Percentiles rank a stretch among this genome's conserved stretches.
phyloP scores from a whole-genome alignment of 2,888 invertebrate genomes.

The Didymodactylos carnosus region DNA sequence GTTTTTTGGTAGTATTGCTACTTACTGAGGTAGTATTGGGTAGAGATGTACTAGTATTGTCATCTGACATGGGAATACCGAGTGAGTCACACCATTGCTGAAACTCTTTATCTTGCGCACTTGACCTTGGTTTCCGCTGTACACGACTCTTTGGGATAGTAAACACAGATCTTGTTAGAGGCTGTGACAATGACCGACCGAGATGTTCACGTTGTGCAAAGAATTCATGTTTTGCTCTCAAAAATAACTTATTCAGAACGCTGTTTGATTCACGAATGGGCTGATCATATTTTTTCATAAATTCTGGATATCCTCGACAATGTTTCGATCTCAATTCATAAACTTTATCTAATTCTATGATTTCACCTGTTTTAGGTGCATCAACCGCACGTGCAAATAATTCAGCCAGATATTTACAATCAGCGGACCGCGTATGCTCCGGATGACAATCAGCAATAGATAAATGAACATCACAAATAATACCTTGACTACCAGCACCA shows the following conservation, averaged over 20 bases:
- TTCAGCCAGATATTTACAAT: conserved; percentile 6
- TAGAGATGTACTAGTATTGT: background rate
- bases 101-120: background rate
- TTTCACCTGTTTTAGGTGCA: conserved; percentile 7
- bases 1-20: background rate
- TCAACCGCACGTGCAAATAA: conserved; percentile 10
- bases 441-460: background rate
- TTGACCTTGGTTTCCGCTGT: background rate
- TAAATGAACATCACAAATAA: conserved; percentile 1
- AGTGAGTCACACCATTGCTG: background rate
- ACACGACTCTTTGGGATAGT: background rate
- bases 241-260: background rate
- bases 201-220: background rate
- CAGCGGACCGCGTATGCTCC: background rate
- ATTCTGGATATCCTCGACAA: background rate
- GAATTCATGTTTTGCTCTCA: background rate
- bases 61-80: background rate
- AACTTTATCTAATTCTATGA: background rate
- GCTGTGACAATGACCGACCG: background rate
- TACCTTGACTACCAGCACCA: background rate
- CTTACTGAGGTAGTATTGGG: background rate
- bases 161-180: background rate
- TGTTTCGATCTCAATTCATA: background rate
- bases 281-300: background rate
- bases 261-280: background rate